Base-by-base conservation (phyloP, 2,888 invertebrate species). In the Abrostola triplasia region DNA sequence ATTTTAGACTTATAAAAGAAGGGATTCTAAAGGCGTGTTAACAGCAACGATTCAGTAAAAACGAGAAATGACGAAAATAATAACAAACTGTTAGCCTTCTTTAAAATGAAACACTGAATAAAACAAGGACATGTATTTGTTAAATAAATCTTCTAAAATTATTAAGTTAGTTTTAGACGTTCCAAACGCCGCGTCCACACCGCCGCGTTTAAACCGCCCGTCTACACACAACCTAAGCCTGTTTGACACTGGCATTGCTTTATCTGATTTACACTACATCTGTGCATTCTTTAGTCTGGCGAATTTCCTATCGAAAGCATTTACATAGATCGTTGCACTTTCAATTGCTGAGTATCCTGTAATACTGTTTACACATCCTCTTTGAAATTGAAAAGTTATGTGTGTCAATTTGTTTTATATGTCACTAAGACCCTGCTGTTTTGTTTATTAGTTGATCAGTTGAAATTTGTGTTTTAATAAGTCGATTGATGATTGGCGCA, bases 251-350 rank as follows among this genome's bases (percentile, higher is more conserved):
- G 65, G 57, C 76, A 73, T 70, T 63, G 54, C 65, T 68, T 70
- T 84, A 86, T 88, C 85, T 87, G 87, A 89, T 88, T 86, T 86
- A 86, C 87, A 87, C 87, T 81, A 85, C 83, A 86, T 85, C 82
- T 81, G 76, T 65, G 71, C 82, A 85, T 87, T 84, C 86, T 83
- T 79, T 79, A 80, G 88, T 89, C 87, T 88, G 86, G 86, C 79
- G 82, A 87, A 88, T 88, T 83, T 88, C 88, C 87, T 86, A 88
- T 84, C 76, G 64, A 24, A 62, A 64, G 54, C 60, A 81, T 82
- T 84, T 62, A 76, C 79, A 84, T 82, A 73, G 65, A 84, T 66
- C 68, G 72, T 62, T 67, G 71, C 64, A 65, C 76, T 76, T 67
- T 55, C 55, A 63, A 73, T 67, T 65, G 54, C 51, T 47, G 13